These are phyloP conservation scores for Polylopha cassiicola DNA, from an alignment of 2,888 invertebrate genomes.

Conservation along the genomic window DNA sequence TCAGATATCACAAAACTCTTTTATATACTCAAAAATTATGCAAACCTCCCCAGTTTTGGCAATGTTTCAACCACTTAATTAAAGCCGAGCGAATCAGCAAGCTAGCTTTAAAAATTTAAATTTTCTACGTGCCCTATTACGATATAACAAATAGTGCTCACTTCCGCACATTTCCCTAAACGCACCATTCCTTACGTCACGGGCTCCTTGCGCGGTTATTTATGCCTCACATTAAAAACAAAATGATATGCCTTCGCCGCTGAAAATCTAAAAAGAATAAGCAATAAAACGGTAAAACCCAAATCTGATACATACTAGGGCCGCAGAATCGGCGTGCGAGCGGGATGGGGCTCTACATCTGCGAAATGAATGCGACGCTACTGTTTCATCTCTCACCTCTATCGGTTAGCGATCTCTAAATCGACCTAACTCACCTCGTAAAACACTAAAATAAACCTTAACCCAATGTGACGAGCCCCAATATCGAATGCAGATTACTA, in stretches of 20 bases:
- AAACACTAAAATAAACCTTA: slow-evolving; percentile 63
- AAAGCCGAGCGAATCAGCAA: slow-evolving; percentile 24
- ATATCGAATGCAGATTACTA: slow-evolving; percentile 68
- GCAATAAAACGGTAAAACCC: slow-evolving; percentile 78
- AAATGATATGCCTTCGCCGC: slow-evolving; percentile 76
- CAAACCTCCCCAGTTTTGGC: slow-evolving; percentile 22
- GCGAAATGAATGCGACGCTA: slow-evolving; percentile 74
- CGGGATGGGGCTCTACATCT: slow-evolving; percentile 63
- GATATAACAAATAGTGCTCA: slow-evolving; percentile 52
- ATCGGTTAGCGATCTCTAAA: slow-evolving; percentile 71
- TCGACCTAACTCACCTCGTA: slow-evolving; percentile 65
- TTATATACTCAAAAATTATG: slow-evolving; percentile 10
- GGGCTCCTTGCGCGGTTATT: slow-evolving; percentile 68
- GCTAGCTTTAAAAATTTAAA: slow-evolving; percentile 27
- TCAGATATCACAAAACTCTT: slow-evolving; percentile 15
- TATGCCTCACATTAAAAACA: slow-evolving; percentile 74
- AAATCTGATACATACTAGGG: slow-evolving; percentile 77
- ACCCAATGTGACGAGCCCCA: slow-evolving; percentile 43
- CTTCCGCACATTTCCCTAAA: slow-evolving; percentile 66
- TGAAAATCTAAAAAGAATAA: slow-evolving; percentile 78
- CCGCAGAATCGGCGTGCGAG: slow-evolving; percentile 66
- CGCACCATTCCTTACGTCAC: slow-evolving; percentile 66
- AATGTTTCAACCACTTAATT: slow-evolving; percentile 33
- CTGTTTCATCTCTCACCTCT: slow-evolving; percentile 78
- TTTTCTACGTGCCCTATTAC: slow-evolving; percentile 27